phyloP scores from a whole-genome alignment of 2,888 invertebrate species.

The Drosophila nr. perissopoda region DNA sequence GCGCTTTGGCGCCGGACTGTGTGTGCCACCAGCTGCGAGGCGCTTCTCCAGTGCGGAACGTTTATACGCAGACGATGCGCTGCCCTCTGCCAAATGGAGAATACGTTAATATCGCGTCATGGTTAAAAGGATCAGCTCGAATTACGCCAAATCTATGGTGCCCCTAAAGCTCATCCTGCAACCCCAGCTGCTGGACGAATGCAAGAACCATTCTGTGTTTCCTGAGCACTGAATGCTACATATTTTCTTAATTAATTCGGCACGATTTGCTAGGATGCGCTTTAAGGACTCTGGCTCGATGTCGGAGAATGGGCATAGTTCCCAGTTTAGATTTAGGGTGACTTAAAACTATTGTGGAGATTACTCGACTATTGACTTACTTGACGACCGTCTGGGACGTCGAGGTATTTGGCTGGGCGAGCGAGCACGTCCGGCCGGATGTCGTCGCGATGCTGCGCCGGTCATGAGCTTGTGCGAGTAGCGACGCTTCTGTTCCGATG shows the following conservation, averaged over 20 bases:
- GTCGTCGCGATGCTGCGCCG: constrained; percentile 61
- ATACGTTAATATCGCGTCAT: not conserved
- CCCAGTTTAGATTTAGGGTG: not conserved
- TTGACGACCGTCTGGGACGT: constrained; percentile 81
- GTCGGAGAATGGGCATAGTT: not conserved
- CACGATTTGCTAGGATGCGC: not conserved
- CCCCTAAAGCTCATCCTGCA: not conserved
- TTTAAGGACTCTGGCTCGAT: not conserved
- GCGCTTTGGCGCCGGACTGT: constrained; percentile 82
- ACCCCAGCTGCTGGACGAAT: not conserved
- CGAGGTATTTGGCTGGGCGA: constrained; percentile 80
- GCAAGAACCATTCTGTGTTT: not conserved
- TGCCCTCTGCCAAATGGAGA: constrained; percentile 56
- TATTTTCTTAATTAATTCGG: not conserved
- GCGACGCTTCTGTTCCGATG: constrained; percentile 79
- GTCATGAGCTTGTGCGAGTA: constrained; percentile 81
- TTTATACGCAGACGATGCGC: constrained; percentile 77
- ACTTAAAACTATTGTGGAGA: not conserved
- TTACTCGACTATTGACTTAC: constrained; percentile 63
- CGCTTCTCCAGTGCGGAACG: constrained; percentile 80
- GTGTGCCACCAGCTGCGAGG: constrained; percentile 31
- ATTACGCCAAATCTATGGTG: not conserved
- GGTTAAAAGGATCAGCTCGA: not conserved
- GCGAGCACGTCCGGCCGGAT: constrained; percentile 65
- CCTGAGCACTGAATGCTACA: not conserved